phyloP scores from a whole-genome alignment of 2,797 vertebrate genomes.

The Pristis pectinata region DNA sequence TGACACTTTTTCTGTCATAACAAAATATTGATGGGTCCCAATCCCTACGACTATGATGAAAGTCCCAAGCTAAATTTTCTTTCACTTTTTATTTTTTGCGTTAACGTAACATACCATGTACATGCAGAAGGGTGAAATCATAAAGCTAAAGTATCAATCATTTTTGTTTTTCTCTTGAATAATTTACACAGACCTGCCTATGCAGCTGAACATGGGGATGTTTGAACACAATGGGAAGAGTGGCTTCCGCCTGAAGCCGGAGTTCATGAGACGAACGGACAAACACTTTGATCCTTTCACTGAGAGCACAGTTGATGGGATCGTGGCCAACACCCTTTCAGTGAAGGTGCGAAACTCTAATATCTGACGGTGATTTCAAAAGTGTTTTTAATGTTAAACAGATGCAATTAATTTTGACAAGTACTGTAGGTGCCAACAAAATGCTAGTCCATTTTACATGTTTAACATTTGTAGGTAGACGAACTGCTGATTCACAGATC shows the following conservation, averaged over 20 bases:
- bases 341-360: slow-evolving; percentile 72
- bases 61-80: slow-evolving; percentile 4
- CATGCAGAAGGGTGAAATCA: background rate
- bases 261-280: slow-evolving; percentile 94
- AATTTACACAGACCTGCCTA: slow-evolving; percentile 74
- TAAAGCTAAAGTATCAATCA: background rate
- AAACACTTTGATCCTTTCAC: slow-evolving; percentile 97
- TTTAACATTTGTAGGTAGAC: background rate
- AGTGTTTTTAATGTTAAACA: background rate
- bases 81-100: slow-evolving; percentile 35
- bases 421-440: background rate
- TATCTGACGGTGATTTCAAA: background rate
- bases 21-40: background rate
- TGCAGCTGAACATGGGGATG: slow-evolving; percentile 98
- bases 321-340: slow-evolving; percentile 92
- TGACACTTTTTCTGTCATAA: background rate
- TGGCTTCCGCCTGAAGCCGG: slow-evolving; percentile 88
- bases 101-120: no score
- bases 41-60: background rate
- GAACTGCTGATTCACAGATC: no score
- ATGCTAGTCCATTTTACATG: background rate
- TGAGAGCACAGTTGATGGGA: slow-evolving; percentile 91
- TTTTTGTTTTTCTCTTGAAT: background rate
- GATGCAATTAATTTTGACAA: background rate
- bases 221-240: slow-evolving; percentile 95